Evolutionary conservation across 2,797 vertebrate species (phyloP).

Genomic region (Valencia hispanica): DNA sequence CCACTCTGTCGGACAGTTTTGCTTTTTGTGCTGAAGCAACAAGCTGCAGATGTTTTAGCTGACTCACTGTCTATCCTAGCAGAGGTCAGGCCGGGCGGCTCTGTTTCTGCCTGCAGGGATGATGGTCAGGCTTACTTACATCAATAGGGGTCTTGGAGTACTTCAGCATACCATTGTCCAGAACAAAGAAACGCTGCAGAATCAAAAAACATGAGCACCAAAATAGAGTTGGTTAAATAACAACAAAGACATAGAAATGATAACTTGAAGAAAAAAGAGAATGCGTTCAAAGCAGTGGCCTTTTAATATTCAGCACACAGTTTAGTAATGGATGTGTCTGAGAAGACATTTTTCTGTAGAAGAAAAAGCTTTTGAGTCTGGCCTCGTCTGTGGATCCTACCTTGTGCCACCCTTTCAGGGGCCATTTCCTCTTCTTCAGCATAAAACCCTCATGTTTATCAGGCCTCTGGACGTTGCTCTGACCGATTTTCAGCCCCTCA

Average conservation of each 20-base stretch:
- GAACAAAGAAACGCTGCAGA: slow-evolving; percentile 94
- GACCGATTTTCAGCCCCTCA: slow-evolving; percentile 97
- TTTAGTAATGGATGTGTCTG: slow-evolving; percentile 1
- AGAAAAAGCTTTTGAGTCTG: slow-evolving; percentile 24
- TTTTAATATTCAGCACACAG: slow-evolving; percentile 17
- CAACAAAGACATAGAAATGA: slow-evolving; percentile 5
- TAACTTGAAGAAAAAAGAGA: not conserved
- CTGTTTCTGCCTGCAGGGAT: slow-evolving; percentile 47
- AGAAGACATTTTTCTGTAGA: slow-evolving; percentile 20
- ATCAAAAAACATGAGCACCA: slow-evolving; percentile 44
- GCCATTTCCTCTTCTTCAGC: slow-evolving; percentile 99
- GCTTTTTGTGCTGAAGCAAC: slow-evolving; percentile 41
- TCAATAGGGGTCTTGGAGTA: slow-evolving; percentile 98
- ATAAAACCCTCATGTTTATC: slow-evolving; percentile 99
- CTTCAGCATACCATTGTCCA: slow-evolving; percentile 99
- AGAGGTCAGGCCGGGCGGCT: slow-evolving; percentile 49
- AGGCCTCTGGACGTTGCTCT: slow-evolving; percentile 95
- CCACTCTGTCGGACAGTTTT: slow-evolving; percentile 11
- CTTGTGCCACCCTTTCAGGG: slow-evolving; percentile 99
- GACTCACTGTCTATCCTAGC: slow-evolving; percentile 55
- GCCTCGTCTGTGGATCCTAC: slow-evolving; percentile 68
- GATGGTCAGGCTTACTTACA: slow-evolving; percentile 87
- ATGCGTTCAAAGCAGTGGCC: slow-evolving; percentile 5
- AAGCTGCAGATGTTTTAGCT: slow-evolving; percentile 63
- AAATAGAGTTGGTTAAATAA: slow-evolving; percentile 32